Conservation (phyloP, 2,113 vertebrate genomes). For the Atherinomorus stipes region DNA sequence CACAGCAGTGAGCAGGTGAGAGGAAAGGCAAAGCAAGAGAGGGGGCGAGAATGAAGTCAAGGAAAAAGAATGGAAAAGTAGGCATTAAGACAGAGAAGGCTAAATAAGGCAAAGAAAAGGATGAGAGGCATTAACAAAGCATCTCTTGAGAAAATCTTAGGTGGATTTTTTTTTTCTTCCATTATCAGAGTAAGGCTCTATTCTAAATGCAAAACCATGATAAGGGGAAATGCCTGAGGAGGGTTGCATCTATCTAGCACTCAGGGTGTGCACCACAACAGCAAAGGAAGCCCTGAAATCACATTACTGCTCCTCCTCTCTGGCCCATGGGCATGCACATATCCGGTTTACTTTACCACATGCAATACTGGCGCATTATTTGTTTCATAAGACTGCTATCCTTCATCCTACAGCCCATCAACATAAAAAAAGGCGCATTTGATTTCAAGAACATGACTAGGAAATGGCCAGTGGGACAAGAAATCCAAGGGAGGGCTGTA, state of each 20-base stretch:
- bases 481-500: slow-evolving; percentile 3
- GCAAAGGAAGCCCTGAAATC: slow-evolving; percentile 54
- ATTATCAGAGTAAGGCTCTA: slow-evolving; percentile 38
- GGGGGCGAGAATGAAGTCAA: slow-evolving; percentile 19
- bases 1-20: neutral
- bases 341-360: slow-evolving; percentile 60
- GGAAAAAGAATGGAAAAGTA: neutral
- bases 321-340: slow-evolving; percentile 45
- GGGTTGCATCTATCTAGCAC: slow-evolving; percentile 54
- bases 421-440: slow-evolving; percentile 40
- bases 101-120: slow-evolving; percentile 12
- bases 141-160: slow-evolving; percentile 36
- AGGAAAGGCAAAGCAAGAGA: slow-evolving; percentile 6
- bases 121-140: slow-evolving; percentile 31
- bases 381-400: slow-evolving; percentile 30
- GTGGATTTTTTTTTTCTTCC: slow-evolving; percentile 7
- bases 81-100: slow-evolving; percentile 16
- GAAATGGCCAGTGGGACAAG: slow-evolving; percentile 34
- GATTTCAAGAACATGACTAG: slow-evolving; percentile 43
- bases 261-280: slow-evolving; percentile 28
- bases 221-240: slow-evolving; percentile 55
- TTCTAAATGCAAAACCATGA: slow-evolving; percentile 56
- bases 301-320: slow-evolving; percentile 51
- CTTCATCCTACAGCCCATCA: slow-evolving; percentile 34
- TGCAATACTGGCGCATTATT: slow-evolving; percentile 27